Percentiles rank a stretch among this genome's conserved stretches.
phyloP scores from a whole-genome alignment of 92 coral and sea anemone genomes.

The Diadumene lineata region DNA sequence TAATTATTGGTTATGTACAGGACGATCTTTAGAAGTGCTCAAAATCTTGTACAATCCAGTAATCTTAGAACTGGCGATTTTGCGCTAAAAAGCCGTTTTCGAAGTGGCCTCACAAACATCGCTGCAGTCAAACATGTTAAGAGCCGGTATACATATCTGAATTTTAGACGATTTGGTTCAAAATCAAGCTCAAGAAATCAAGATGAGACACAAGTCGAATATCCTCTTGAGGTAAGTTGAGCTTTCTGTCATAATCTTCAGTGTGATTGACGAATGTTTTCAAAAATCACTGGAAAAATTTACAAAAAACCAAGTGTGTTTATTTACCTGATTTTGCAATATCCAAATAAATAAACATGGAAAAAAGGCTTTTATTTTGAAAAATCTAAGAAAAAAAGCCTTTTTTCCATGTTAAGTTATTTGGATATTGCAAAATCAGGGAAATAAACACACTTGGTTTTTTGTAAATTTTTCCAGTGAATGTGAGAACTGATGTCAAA shows the following conservation, averaged over 20 bases:
- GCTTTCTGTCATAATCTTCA: not conserved
- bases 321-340: too few relatives aligned
- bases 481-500: too few relatives aligned
- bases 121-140: not conserved
- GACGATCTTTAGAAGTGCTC: slow-evolving; percentile 5
- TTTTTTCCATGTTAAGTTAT: too few relatives aligned
- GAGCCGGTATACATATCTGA: not conserved
- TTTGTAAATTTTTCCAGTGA: too few relatives aligned
- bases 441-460: too few relatives aligned
- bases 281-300: too few relatives aligned
- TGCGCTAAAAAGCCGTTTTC: not conserved
- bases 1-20: slow-evolving; percentile 16
- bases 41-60: not conserved
- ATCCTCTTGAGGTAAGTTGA: slow-evolving; percentile 50
- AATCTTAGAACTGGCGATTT: not conserved
- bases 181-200: not conserved
- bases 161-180: slow-evolving; percentile 1
- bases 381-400: too few relatives aligned
- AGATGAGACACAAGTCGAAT: slow-evolving; percentile 9
- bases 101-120: not conserved
- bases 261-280: not conserved
- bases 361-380: too few relatives aligned
- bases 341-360: too few relatives aligned
- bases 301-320: too few relatives aligned
- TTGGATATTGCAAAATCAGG: too few relatives aligned